Percentiles rank a stretch among this genome's conserved stretches.
These are phyloP conservation scores for Hermaeophaga mercurialis DNA, from an alignment of 2,888 invertebrate species.

Conservation along the genomic window DNA sequence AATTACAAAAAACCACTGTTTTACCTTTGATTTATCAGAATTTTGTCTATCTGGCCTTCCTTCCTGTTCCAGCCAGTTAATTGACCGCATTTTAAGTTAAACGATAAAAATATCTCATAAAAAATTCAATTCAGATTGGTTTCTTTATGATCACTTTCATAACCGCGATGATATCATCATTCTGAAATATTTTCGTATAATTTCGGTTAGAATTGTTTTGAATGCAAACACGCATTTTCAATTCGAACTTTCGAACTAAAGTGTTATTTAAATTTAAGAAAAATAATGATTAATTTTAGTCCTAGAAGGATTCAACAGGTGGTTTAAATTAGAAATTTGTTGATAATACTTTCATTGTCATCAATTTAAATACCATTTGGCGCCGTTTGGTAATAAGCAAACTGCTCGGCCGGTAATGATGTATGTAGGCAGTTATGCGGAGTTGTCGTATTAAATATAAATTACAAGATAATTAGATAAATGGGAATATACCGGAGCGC, in stretches of 20 bases:
- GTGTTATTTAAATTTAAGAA: neutral
- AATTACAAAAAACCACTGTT: no score
- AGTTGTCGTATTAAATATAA: conserved; percentile 17
- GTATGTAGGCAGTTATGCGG: neutral
- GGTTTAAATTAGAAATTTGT: conserved; percentile 7
- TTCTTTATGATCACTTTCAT: conserved; percentile 18
- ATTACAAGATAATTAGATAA: neutral
- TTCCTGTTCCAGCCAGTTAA: neutral
- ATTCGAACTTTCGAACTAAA: conserved; percentile 26
- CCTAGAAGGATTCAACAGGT: conserved; percentile 16
- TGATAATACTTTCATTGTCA: conserved; percentile 3
- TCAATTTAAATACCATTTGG: conserved; percentile 20
- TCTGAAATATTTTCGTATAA: conserved; percentile 13
- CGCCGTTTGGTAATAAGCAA: conserved; percentile 18
- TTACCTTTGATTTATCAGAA: no score
- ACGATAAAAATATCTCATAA: neutral
- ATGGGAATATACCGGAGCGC: no score
- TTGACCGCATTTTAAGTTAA: neutral
- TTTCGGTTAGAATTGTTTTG: conserved; percentile 16
- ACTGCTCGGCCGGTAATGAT: conserved; percentile 25
- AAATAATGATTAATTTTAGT: neutral
- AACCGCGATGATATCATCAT: conserved; percentile 27
- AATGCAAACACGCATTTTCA: conserved; percentile 5
- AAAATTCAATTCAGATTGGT: neutral
- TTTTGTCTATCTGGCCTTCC: neutral